These are phyloP conservation scores for Steromphala cineraria DNA, from an alignment of 2,888 invertebrate species.

Conservation along the genomic window DNA sequence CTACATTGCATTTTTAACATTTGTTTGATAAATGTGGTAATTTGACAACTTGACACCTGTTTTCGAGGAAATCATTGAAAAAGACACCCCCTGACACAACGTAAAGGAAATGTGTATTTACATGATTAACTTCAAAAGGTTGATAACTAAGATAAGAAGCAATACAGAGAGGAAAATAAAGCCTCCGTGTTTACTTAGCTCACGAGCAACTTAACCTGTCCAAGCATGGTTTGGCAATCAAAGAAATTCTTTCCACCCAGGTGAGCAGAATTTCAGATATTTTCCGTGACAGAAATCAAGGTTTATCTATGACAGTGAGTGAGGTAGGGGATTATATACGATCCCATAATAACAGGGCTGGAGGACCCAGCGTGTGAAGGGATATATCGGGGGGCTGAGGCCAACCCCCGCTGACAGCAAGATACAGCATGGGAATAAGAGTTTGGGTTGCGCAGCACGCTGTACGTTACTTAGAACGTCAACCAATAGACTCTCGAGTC, in stretches of 20 bases:
- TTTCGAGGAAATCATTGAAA: not conserved
- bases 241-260: slow-evolving; percentile 2
- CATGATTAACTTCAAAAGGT: not conserved
- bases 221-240: not conserved
- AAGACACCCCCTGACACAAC: not conserved
- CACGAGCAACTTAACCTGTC: not conserved
- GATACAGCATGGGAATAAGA: not conserved
- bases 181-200: not conserved
- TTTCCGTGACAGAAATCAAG: not conserved
- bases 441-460: too few relatives aligned
- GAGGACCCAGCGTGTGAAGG: not conserved
- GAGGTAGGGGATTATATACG: not conserved
- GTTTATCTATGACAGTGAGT: not conserved
- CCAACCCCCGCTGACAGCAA: not conserved
- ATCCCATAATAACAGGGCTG: not conserved
- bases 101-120: not conserved
- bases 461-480: too few relatives aligned
- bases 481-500: too few relatives aligned
- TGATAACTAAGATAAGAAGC: not conserved
- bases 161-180: not conserved
- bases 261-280: not conserved
- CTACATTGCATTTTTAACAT: not conserved
- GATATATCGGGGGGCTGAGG: not conserved
- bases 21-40: not conserved
- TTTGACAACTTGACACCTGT: not conserved